Evolutionary conservation across 23 tunicate species (phyloP), one percentile per base, ranked within the genome.

Genomic region (Diplosoma virens): DNA sequence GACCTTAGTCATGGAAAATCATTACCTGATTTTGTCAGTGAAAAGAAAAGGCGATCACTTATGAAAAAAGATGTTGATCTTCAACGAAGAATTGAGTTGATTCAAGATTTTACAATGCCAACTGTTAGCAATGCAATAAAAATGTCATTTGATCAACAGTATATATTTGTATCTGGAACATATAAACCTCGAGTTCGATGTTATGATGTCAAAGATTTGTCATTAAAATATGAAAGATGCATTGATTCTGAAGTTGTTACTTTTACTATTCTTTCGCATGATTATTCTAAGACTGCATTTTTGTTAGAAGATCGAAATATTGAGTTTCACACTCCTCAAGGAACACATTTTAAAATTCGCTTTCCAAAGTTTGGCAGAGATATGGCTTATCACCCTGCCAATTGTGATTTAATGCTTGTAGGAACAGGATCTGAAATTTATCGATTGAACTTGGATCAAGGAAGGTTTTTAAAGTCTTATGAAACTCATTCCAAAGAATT

Each of bases 91-190:
- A 94, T 94, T 47, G 99, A 94, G 76, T 85, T 94, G 21, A 94
- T 94, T 6, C 99, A 94, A 60, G 99, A 87, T 67, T 94, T 94
- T 67, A 78, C 37, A 64, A 94, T 94, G 99, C 99, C 99, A 33
- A 94, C 95, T 28, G 95, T 88, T 54, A 88, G 86, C 60, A 78
- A 89, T 0, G 65, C 52, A 14, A 89, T 94, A 9, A 66, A 76
- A 35, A 69, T 81, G 80, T 93, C 95, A 0, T 64, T 48, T 50
- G 95, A 94, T 83, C 85, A 87, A 37, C 88, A 88, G 47, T 88
- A 94, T 34, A 83, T 94, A 31, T 88, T 87, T 83, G 88, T 87
- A 5, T 63, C 99, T 45, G 99, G 97, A 1, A 83, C 90, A 22
- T 94, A 94, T 63, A 94, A 94, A 52, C 99, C 99, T 17, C 80